phyloP scores from a whole-genome alignment of 2,113 vertebrate genomes.

The Siphamia tubifer region DNA sequence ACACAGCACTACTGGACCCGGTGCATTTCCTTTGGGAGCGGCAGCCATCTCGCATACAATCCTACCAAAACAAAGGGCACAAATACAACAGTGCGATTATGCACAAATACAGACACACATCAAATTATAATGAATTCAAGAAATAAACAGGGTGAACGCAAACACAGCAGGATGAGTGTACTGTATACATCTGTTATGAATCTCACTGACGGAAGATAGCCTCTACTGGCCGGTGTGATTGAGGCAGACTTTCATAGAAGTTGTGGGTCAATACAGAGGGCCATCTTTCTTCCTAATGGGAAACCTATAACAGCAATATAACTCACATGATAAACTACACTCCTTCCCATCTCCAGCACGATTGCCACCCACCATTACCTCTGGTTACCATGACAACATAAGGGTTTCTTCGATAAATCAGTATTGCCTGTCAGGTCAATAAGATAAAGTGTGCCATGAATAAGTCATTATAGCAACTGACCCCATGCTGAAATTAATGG shows the following conservation, averaged over 20 bases:
- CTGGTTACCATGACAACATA: constrained; percentile 70
- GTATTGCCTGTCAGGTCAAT: constrained; percentile 74
- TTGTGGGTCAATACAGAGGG: constrained; percentile 65
- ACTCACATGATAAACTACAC: constrained; percentile 72
- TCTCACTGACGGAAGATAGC: constrained; percentile 5
- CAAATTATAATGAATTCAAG: constrained; percentile 4
- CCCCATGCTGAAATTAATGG: constrained; percentile 65
- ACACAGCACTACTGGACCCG: constrained; percentile 92
- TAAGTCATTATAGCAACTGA: constrained; percentile 75
- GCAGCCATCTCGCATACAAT: constrained; percentile 96
- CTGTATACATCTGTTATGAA: constrained; percentile 35
- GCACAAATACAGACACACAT: background rate
- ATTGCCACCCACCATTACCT: constrained; percentile 76
- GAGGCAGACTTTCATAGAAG: constrained; percentile 71
- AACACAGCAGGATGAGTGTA: constrained; percentile 17
- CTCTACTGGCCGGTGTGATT: constrained; percentile 54
- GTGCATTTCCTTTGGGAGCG: constrained; percentile 78
- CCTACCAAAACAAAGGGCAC: constrained; percentile 70
- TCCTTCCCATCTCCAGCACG: constrained; percentile 35
- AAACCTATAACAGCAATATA: constrained; percentile 75
- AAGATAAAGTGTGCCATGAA: constrained; percentile 73
- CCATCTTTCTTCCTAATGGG: constrained; percentile 77
- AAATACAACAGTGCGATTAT: background rate
- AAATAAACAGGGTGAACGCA: constrained; percentile 4
- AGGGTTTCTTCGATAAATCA: constrained; percentile 68